Evolutionary conservation across 2,113 vertebrate species (phyloP).

Genomic region (Holacanthus passer): DNA sequence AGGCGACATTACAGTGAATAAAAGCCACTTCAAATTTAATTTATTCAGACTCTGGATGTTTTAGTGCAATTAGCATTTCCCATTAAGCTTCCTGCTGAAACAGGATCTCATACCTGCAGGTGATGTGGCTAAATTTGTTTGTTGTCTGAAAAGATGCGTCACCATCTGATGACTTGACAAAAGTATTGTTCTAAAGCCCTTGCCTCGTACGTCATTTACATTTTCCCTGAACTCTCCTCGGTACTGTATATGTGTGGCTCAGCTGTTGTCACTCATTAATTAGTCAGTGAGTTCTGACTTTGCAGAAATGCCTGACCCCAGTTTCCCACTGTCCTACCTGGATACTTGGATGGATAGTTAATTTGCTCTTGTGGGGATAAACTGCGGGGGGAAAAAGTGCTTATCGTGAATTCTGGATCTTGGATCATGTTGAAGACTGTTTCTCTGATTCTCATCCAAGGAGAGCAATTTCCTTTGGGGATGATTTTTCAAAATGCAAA

Average conservation of each 20-base stretch:
- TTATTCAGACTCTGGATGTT: not conserved
- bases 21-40: not conserved
- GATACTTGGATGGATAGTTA: slow-evolving; percentile 28
- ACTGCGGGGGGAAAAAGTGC: slow-evolving; percentile 41
- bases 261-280: slow-evolving; percentile 66
- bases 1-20: not conserved
- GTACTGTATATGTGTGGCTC: slow-evolving; percentile 27
- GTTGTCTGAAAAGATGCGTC: slow-evolving; percentile 6
- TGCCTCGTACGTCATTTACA: slow-evolving; percentile 3
- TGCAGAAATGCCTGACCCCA: slow-evolving; percentile 52
- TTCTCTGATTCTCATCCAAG: slow-evolving; percentile 19
- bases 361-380: slow-evolving; percentile 52
- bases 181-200: not conserved
- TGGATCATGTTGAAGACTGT: slow-evolving; percentile 6
- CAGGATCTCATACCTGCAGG: not conserved
- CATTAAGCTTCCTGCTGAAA: not conserved
- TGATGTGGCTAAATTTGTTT: not conserved
- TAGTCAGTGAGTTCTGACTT: slow-evolving; percentile 62
- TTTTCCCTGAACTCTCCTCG: slow-evolving; percentile 15
- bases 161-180: slow-evolving; percentile 4
- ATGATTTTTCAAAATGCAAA: not conserved
- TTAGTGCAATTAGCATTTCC: not conserved
- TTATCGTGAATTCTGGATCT: slow-evolving; percentile 32
- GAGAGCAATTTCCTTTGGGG: not conserved
- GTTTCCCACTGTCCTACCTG: slow-evolving; percentile 10